A percentile compares a stretch with the other conserved stretches of the same genome.
Conservation (phyloP, 1,140 invertebrate species). For the Lysiphlebus fabarum region DNA sequence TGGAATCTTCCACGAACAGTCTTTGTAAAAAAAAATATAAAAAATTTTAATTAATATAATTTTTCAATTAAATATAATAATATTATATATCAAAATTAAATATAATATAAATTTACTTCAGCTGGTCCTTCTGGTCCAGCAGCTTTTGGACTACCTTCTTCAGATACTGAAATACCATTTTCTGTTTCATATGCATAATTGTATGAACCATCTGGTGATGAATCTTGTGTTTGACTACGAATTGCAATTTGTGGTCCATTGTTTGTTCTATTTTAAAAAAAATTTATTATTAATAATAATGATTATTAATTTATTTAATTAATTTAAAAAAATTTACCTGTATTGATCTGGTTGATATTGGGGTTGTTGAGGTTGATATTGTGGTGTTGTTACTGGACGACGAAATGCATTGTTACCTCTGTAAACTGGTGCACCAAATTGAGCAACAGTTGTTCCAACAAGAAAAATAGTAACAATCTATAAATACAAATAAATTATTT, state of each 20-base stretch:
- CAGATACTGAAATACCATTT: slow-evolving; percentile 49
- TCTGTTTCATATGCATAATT: slow-evolving; percentile 49
- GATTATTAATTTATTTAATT: too few relatives aligned
- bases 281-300: slow-evolving; percentile 5
- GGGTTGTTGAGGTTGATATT: slow-evolving; percentile 33
- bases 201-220: slow-evolving; percentile 47
- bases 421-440: slow-evolving; percentile 40
- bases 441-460: slow-evolving; percentile 39
- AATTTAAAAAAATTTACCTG: too few relatives aligned
- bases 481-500: slow-evolving; percentile 29
- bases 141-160: slow-evolving; percentile 47
- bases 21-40: neutral
- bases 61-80: neutral
- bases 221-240: slow-evolving; percentile 43
- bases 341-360: slow-evolving; percentile 26
- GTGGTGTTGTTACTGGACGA: slow-evolving; percentile 19
- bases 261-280: neutral
- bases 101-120: too few relatives aligned
- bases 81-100: too few relatives aligned
- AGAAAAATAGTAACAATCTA: slow-evolving; percentile 42
- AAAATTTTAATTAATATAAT: neutral
- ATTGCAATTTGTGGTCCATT: slow-evolving; percentile 41
- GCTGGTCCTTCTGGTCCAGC: slow-evolving; percentile 40
- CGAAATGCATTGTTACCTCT: slow-evolving; percentile 34
- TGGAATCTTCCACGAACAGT: slow-evolving; percentile 64